These are phyloP conservation scores for Leptogaster cylindrica DNA, from an alignment of 2,888 invertebrate genomes.

Conservation along the genomic window DNA sequence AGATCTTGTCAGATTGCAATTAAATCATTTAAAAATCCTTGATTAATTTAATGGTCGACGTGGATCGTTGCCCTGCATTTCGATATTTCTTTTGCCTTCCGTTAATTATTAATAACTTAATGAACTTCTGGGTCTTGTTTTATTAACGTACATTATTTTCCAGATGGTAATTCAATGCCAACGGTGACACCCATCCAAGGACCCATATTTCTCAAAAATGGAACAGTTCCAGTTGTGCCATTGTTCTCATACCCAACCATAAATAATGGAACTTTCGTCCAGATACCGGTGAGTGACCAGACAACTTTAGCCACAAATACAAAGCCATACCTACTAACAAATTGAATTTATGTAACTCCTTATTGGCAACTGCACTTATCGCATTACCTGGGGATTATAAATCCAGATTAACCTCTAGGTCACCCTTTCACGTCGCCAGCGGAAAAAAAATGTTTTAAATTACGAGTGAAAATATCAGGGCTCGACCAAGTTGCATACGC, in stretches of 20 bases:
- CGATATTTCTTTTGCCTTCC: too few relatives aligned
- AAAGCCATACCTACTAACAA: neutral
- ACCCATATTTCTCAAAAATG: slow-evolving; percentile 85
- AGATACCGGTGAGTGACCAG: slow-evolving; percentile 81
- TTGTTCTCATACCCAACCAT: slow-evolving; percentile 83
- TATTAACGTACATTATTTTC: too few relatives aligned
- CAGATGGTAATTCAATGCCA: slow-evolving; percentile 64
- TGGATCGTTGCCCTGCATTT: too few relatives aligned
- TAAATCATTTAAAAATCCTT: too few relatives aligned
- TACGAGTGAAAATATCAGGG: slow-evolving; percentile 14
- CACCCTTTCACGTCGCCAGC: neutral
- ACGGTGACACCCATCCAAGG: slow-evolving; percentile 86
- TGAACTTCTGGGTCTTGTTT: too few relatives aligned
- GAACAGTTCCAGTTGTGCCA: slow-evolving; percentile 85
- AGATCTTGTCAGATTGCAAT: too few relatives aligned
- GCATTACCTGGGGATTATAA: neutral
- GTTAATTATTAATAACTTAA: too few relatives aligned
- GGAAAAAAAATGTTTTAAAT: slow-evolving; percentile 1
- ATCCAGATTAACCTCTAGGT: slow-evolving; percentile 17
- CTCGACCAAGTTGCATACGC: neutral
- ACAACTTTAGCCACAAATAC: neutral
- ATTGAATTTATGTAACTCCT: slow-evolving; percentile 21
- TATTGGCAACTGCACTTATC: slow-evolving; percentile 12
- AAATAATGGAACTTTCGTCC: slow-evolving; percentile 85
- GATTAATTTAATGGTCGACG: too few relatives aligned